phyloP scores from a whole-genome alignment of 2,797 vertebrate species.

The Setipinna tenuifilis region DNA sequence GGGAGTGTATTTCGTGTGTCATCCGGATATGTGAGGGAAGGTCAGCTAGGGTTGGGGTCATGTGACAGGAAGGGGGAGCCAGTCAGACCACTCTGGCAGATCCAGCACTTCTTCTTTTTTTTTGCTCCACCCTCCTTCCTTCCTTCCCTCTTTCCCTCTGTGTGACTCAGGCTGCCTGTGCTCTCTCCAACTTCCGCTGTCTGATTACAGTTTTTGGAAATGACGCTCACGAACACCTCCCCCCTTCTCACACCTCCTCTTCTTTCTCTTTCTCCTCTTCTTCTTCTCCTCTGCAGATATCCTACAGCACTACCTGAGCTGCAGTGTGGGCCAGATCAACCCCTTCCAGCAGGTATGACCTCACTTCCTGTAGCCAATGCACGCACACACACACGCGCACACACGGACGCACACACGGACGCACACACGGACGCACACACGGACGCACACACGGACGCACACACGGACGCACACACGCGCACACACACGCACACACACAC shows the following conservation, averaged over 20 bases:
- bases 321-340: constrained; percentile 82
- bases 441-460: no score
- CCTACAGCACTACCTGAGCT: constrained; percentile 89
- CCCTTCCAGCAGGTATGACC: constrained; percentile 89
- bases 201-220: background rate
- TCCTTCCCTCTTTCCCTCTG: background rate
- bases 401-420: no score
- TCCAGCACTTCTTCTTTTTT: background rate
- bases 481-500: no score
- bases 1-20: background rate
- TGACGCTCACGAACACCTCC: background rate
- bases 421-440: no score
- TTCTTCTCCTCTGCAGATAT: constrained; percentile 74
- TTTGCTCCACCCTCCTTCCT: background rate
- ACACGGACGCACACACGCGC: no score
- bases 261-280: constrained; percentile 14
- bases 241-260: background rate
- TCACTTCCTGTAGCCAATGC: constrained; percentile 8
- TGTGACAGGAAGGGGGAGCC: background rate
- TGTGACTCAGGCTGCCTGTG: no score
- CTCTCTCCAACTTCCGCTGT: no score
- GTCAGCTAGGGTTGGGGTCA: background rate
- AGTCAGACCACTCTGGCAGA: background rate
- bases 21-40: background rate
- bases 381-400: no score